Evolutionary conservation across 2,797 vertebrate species (phyloP), one percentile per base, ranked within the genome.

Genomic region (Melanotaenia nigrans): DNA sequence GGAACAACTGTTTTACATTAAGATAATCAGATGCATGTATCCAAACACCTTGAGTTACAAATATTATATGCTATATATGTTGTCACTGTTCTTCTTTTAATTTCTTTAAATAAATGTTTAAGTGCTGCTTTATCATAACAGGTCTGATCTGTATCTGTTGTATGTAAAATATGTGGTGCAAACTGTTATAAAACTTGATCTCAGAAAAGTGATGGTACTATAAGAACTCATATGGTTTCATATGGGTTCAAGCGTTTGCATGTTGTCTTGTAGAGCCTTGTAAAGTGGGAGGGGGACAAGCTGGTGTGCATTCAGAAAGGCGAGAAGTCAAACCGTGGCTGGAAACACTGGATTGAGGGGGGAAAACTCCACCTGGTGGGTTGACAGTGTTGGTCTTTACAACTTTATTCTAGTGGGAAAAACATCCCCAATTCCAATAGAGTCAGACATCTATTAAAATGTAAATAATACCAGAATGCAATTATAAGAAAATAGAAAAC

Each of bases 271-370:
- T 49, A 99, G 97, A 87, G 95, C 6, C 89, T 97, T 68, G 91
- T 98, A 81, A 92, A 66, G 69, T 99, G 97, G 96, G 94, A 99
- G 33, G 97, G 96, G 0, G 92, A 97, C 77, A 94, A 90, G 74
- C 89, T 99, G 32, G 89, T 97, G 71, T 96, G 95, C 59, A 94
- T 93, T 59, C 97, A 99, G 88, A 96, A 93, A 59, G 96, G 97
- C 16, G 96, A 97, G 61, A 98, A 98, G 85, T 88, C 92, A 3
- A 97, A 97, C 87, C 94, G 96, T 0, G 95, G 96, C 82, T 99
- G 97, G 97, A 98, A 91, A 83, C 95, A 97, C 61, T 98, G 97
- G 97, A 92, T 96, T 6, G 94, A 97, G 77, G 96, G 90, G 32
- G 94, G 93, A 75, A 92, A 95, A 82, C 90, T 99, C 32, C 86